These are phyloP conservation scores for Scaptomyza caliginosa DNA, from an alignment of 2,888 invertebrate species.

Conservation along the genomic window DNA sequence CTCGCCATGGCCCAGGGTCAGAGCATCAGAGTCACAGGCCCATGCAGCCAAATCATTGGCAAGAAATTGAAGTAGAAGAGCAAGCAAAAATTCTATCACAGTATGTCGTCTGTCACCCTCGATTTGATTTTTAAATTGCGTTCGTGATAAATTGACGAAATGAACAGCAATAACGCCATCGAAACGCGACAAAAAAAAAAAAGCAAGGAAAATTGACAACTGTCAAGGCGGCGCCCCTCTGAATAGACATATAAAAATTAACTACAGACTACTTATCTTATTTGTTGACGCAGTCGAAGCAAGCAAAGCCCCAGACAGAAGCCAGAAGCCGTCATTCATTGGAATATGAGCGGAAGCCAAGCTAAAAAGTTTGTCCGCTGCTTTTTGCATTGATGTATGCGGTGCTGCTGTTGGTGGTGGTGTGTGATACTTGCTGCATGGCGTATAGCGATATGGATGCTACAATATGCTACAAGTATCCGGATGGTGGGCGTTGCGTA, in stretches of 20 bases:
- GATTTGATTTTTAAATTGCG: slow-evolving; percentile 81
- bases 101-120: slow-evolving; percentile 81
- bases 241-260: slow-evolving; percentile 79
- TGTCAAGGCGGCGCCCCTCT: slow-evolving; percentile 62
- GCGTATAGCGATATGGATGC: slow-evolving; percentile 32
- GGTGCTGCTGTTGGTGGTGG: slow-evolving; percentile 14
- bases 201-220: slow-evolving; percentile 73
- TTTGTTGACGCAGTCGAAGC: slow-evolving; percentile 63
- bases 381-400: slow-evolving; percentile 43
- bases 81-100: slow-evolving; percentile 72
- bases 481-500: slow-evolving; percentile 24
- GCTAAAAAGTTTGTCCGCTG: slow-evolving; percentile 50
- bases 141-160: slow-evolving; percentile 82
- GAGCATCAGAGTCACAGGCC: neutral
- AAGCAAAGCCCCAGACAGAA: slow-evolving; percentile 15
- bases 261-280: slow-evolving; percentile 80
- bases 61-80: neutral
- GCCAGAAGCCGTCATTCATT: slow-evolving; percentile 18
- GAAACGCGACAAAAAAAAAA: slow-evolving; percentile 16
- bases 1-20: slow-evolving; percentile 31
- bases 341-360: slow-evolving; percentile 51
- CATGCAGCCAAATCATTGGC: slow-evolving; percentile 39
- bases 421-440: slow-evolving; percentile 11
- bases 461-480: slow-evolving; percentile 53
- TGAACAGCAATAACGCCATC: slow-evolving; percentile 75